These are phyloP conservation scores for Heliconius himera DNA, from an alignment of 1,140 invertebrate species.

Conservation along the genomic window DNA sequence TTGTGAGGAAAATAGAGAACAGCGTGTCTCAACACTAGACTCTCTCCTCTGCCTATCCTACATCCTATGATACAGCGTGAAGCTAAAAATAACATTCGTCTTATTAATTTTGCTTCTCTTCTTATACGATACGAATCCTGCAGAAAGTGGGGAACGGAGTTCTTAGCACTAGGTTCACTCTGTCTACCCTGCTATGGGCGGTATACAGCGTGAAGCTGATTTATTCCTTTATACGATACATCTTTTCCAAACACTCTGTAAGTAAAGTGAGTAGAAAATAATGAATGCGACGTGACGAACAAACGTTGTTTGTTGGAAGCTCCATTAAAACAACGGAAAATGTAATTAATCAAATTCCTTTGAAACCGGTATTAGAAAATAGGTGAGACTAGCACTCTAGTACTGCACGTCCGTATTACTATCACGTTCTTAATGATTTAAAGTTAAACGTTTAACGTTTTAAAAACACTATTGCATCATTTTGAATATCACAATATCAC, in stretches of 20 bases:
- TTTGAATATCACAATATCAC: background rate
- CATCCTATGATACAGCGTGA: too few relatives aligned
- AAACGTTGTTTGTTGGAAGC: background rate
- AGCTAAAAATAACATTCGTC: too few relatives aligned
- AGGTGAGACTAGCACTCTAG: background rate
- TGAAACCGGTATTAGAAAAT: slow-evolving; percentile 9
- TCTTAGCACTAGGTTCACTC: too few relatives aligned
- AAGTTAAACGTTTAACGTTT: too few relatives aligned
- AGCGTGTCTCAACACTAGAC: background rate
- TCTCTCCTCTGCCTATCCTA: background rate
- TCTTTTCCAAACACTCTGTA: too few relatives aligned
- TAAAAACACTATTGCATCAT: background rate
- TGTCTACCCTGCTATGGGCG: too few relatives aligned
- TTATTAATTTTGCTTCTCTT: too few relatives aligned
- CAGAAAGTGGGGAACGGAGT: too few relatives aligned
- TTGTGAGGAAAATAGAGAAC: background rate
- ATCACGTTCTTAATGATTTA: background rate
- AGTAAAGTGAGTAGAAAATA: background rate
- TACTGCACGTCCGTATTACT: background rate
- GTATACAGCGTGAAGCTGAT: too few relatives aligned
- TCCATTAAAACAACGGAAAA: background rate
- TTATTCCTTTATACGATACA: too few relatives aligned
- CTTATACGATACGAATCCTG: too few relatives aligned
- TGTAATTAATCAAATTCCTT: background rate
- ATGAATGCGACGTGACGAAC: background rate